Evolutionary conservation across 2,113 vertebrate genomes (phyloP), one percentile per base, ranked within the genome.

Genomic region (Pelmatolapia mariae): DNA sequence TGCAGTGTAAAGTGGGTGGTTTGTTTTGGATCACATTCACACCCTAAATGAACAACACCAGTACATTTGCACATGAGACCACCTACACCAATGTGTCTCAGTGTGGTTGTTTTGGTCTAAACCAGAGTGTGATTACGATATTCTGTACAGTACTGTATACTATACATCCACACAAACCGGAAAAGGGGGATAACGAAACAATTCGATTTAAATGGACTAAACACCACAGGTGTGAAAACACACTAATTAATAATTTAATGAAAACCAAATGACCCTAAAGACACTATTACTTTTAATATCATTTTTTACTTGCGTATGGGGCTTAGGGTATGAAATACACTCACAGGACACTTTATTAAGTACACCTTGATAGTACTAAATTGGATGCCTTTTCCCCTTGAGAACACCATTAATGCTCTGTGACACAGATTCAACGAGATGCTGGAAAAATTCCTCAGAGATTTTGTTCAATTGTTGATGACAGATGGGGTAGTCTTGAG

Each of bases 101-200:
- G 9, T 63, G 16, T 33, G 29, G 59, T 33, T 63, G 29, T 63
- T 63, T 36, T 63, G 29, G 59, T 63, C 59, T 63, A 63, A 63
- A 63, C 29, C 4, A 6, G 10, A 36, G 59, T 63, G 31, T 36
- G 31, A 53, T n/a, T 53, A 53, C 3, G 5, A n/a, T 66, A 66
- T 66, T n/a, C 6, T 66, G 31, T 11, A 66, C 31, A 38, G 31
- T n/a, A 66, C 31, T 66, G 10, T 36, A 36, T 0, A 66, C 61
- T n/a, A n/a, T 38, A 38, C 31, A 38, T 38, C 61, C 18, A 0
- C 61, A 5, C 61, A 38, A n/a, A 63, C 59, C 2, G 9, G 29
- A 33, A 63, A 66, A 66, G 61, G 0, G 16, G 61, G 61, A 66
- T n/a, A 66, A 66, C 6, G 0, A 1, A 66, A 36, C 6, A 1